Conservation (phyloP, 2,797 vertebrate genomes). For the Varecia variegata region DNA sequence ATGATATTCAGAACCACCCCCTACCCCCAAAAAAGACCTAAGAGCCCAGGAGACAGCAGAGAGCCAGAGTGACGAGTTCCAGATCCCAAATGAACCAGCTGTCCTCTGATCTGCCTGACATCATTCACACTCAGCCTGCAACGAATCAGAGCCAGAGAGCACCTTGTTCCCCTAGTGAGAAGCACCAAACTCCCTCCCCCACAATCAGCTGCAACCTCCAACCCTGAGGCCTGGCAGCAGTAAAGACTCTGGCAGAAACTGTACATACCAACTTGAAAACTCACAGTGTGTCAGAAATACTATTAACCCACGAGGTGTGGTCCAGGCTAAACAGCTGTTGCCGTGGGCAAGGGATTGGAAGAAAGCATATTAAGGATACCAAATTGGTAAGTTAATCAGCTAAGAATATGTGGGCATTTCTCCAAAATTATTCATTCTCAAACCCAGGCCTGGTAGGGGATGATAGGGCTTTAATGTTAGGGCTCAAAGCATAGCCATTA, state of each 20-base stretch:
- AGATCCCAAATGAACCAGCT: constrained; percentile 66
- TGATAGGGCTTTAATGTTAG: constrained; percentile 6
- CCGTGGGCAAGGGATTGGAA: not conserved
- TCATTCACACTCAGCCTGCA: constrained; percentile 71
- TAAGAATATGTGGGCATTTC: constrained; percentile 59
- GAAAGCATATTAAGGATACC: constrained; percentile 35
- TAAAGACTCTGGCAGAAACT: constrained; percentile 76
- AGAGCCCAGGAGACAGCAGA: constrained; percentile 71
- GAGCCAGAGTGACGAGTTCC: constrained; percentile 52
- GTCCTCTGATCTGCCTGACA: constrained; percentile 67
- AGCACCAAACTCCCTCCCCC: constrained; percentile 57
- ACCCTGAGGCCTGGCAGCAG: constrained; percentile 63
- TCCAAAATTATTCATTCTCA: constrained; percentile 53
- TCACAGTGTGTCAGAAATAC: constrained; percentile 74
- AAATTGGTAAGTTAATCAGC: constrained; percentile 56
- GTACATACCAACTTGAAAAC: constrained; percentile 78
- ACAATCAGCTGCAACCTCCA: constrained; percentile 51
- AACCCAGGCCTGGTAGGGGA: constrained; percentile 11
- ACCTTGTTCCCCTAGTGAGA: constrained; percentile 62
- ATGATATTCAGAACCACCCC: constrained; percentile 24
- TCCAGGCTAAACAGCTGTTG: constrained; percentile 65
- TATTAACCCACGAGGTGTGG: constrained; percentile 50
- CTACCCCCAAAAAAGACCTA: constrained; percentile 43
- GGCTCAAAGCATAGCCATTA: not conserved
- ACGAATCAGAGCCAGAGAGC: constrained; percentile 66